Evolutionary conservation across 2,797 vertebrate genomes (phyloP).

Genomic region (Mormyrus hasselquistii): DNA sequence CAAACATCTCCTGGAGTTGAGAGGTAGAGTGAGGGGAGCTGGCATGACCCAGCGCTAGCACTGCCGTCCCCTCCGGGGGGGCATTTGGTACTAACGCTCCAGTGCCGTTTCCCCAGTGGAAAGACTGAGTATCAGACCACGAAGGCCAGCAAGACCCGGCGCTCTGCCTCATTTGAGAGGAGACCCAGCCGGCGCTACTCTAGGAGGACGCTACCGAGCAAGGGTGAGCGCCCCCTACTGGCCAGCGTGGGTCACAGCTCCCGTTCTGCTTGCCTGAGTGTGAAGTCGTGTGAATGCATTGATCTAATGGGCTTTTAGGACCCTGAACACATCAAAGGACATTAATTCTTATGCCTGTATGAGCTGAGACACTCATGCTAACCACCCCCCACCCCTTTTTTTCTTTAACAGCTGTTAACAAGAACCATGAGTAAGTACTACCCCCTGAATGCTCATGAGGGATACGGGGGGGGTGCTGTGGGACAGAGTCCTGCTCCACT

Average conservation of each 20-base stretch:
- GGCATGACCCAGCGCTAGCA: not conserved
- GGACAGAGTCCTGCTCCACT: not conserved
- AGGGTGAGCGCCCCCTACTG: slow-evolving; percentile 60
- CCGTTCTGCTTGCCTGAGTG: not conserved
- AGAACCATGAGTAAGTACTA: slow-evolving; percentile 60
- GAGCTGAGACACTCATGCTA: not conserved
- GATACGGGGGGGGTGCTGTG: not conserved
- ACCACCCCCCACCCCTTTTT: not conserved
- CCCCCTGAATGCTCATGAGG: not conserved
- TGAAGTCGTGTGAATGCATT: not conserved
- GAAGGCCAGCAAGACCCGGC: slow-evolving; percentile 86
- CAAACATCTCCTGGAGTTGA: not conserved
- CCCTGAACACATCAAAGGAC: not conserved
- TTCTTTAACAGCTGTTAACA: slow-evolving; percentile 44
- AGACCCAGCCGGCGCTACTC: slow-evolving; percentile 93
- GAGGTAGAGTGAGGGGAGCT: not conserved
- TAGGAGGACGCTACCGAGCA: slow-evolving; percentile 77
- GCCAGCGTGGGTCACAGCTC: not conserved
- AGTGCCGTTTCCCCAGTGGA: slow-evolving; percentile 62
- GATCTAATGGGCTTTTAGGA: not conserved
- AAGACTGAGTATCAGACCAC: slow-evolving; percentile 98
- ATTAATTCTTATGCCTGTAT: not conserved
- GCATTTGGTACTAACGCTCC: not conserved
- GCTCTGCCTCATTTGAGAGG: slow-evolving; percentile 90
- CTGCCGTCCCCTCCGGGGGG: not conserved